These are phyloP conservation scores for Anniella stebbinsi DNA, from an alignment of 2,797 vertebrate genomes.

Conservation along the genomic window DNA sequence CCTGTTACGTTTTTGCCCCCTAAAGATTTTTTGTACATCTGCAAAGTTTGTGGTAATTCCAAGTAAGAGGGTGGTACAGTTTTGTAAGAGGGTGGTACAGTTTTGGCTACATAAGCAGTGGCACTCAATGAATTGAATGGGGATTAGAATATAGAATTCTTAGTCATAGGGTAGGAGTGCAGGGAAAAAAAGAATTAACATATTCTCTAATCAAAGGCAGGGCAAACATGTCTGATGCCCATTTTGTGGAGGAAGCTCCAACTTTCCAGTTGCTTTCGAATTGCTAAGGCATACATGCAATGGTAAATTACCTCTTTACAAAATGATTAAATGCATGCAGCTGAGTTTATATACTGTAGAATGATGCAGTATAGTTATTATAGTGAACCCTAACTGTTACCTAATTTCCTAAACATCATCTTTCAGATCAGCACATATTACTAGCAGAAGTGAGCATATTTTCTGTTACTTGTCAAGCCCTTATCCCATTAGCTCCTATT, in stretches of 20 bases:
- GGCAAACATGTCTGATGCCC: no score
- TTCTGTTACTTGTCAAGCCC: constrained; percentile 20
- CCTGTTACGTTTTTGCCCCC: no score
- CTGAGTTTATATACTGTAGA: constrained; percentile 23
- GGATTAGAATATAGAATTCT: no score
- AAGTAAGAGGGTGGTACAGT: no score
- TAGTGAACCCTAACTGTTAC: constrained; percentile 26
- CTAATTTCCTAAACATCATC: constrained; percentile 43
- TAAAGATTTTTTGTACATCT: no score
- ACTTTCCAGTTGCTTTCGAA: constrained; percentile 34
- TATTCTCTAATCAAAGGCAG: no score
- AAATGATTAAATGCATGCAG: constrained; percentile 37
- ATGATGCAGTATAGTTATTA: constrained; percentile 37
- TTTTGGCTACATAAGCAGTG: no score
- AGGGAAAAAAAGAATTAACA: no score
- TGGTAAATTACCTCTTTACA: constrained; percentile 26
- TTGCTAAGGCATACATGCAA: constrained; percentile 25
- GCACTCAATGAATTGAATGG: no score
- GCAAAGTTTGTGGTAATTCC: no score
- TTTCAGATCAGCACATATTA: constrained; percentile 38
- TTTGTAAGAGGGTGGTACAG: no score
- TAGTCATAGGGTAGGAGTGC: no score
- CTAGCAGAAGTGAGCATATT: constrained; percentile 46
- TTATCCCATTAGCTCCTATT: constrained; percentile 43
- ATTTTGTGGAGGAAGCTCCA: constrained; percentile 29